Evolutionary conservation across 2,797 vertebrate genomes (phyloP).

Genomic region (Gallinago nigripennis): DNA sequence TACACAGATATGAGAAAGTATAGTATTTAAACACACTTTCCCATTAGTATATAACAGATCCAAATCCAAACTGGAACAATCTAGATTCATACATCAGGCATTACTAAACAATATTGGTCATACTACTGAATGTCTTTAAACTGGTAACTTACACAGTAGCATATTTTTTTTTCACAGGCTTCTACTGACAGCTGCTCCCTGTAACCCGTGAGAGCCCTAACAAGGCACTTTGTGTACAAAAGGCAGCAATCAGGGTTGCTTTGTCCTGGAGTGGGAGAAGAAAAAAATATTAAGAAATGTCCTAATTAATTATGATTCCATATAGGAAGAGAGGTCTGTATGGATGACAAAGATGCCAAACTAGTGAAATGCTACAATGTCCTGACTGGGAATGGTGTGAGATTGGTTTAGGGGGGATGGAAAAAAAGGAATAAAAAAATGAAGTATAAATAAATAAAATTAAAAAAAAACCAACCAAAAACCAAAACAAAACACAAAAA

Average conservation of each 20-base stretch:
- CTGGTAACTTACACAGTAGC: constrained; percentile 52
- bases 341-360: neutral
- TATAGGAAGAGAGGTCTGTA: neutral
- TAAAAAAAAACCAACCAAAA: neutral
- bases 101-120: neutral
- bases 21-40: neutral
- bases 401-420: neutral
- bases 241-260: constrained; percentile 61
- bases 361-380: neutral
- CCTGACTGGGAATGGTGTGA: neutral
- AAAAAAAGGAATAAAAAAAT: neutral
- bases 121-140: neutral
- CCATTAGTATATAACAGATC: neutral
- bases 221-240: neutral
- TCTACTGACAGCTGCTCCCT: constrained; percentile 24
- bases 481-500: no score
- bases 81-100: neutral
- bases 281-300: neutral
- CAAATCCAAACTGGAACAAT: neutral
- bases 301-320: neutral
- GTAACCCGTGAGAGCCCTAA: neutral
- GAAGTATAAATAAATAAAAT: no score
- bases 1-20: neutral
- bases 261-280: neutral
- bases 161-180: constrained; percentile 57